A percentile compares a stretch with the other conserved stretches of the same genome.
phyloP scores from a whole-genome alignment of 2,888 invertebrate species.

The Conchocele bisecta region DNA sequence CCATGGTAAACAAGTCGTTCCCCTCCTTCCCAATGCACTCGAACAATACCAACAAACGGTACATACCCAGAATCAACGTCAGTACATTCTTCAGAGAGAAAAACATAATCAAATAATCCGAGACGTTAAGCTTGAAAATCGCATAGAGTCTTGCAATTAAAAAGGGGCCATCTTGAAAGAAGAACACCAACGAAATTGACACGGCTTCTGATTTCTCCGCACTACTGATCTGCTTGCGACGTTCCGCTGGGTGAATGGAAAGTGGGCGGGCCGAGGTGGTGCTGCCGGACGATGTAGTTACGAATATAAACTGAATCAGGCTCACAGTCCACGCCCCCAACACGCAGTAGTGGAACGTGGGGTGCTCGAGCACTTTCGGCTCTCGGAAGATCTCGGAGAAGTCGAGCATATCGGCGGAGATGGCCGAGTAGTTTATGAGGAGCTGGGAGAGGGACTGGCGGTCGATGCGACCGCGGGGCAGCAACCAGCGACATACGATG shows the following conservation, averaged over 20 bases:
- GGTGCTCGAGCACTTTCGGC: conserved; percentile 5
- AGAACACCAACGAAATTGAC: conserved; percentile 55
- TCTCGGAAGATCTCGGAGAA: conserved; percentile 50
- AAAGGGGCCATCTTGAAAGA: conserved; percentile 59
- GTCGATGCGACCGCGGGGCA: conserved; percentile 53
- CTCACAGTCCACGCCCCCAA: conserved; percentile 53
- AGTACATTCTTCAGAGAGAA: conserved; percentile 50
- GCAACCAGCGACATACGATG: conserved; percentile 54
- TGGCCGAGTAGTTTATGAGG: conserved; percentile 54
- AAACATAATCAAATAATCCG: conserved; percentile 47
- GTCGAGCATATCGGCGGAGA: conserved; percentile 55
- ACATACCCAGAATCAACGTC: conserved; percentile 43
- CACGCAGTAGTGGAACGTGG: conserved; percentile 16
- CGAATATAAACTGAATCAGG: conserved; percentile 53
- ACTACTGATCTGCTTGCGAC: conserved; percentile 7
- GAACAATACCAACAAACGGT: conserved; percentile 44
- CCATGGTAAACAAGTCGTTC: conserved; percentile 45
- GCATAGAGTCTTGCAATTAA: conserved; percentile 33
- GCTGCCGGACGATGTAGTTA: conserved; percentile 42
- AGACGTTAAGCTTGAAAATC: conserved; percentile 18
- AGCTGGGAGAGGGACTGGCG: conserved; percentile 52
- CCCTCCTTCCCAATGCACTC: conserved; percentile 45
- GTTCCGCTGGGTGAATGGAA: no score
- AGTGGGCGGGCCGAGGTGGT: no score
- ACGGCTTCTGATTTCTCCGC: conserved; percentile 39